Evolutionary conservation across 2,797 vertebrate genomes (phyloP), one percentile per base, ranked within the genome.

Genomic region (Octomys mimax): DNA sequence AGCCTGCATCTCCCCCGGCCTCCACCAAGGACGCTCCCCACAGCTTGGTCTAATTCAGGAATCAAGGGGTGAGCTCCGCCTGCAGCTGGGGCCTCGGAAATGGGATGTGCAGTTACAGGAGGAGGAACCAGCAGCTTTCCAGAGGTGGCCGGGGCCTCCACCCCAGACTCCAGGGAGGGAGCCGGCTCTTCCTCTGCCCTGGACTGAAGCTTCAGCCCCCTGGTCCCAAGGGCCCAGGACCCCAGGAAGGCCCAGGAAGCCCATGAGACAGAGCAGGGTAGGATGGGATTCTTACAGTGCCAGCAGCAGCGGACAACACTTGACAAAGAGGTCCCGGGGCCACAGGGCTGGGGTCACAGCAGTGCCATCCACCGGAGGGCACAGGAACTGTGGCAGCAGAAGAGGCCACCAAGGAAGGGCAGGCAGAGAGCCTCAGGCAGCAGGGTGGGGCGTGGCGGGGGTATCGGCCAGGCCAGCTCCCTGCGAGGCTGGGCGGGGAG

Each of bases 1-100:
- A 59, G 73, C 2, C 13, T 4, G 16, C 10, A 12, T 4, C 61
- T 22, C 18, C 2, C 80, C 5, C 2, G 0, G 14, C 28, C 3
- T 0, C 71, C 4, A 6, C 24, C 57, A 24, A 4, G 2, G 1
- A 0, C 19, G 49, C 64, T 21, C 70, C 75, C 8, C 16, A 2
- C 2, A 0, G 0, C 54, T 26, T 3, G 1, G 6, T 33, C 83
- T 39, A 1, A 5, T 3, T 12, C 84, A 33, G 82, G 79, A 62
- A 12, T 19, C 39, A 26, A 28, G 2, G 21, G 9, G 7, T 0
- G 31, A 46, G 49, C 28, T 5, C 1, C 42, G 14, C 26, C 31
- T 3, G 6, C 10, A 46, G 68, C 0, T 36, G 16, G 21, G 59
- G 1, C 21, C 0, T 57, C 24, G 22, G 83, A 22, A 61, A 5